Conservation (phyloP, 2,888 invertebrate genomes). For the Catocala fraxini region DNA sequence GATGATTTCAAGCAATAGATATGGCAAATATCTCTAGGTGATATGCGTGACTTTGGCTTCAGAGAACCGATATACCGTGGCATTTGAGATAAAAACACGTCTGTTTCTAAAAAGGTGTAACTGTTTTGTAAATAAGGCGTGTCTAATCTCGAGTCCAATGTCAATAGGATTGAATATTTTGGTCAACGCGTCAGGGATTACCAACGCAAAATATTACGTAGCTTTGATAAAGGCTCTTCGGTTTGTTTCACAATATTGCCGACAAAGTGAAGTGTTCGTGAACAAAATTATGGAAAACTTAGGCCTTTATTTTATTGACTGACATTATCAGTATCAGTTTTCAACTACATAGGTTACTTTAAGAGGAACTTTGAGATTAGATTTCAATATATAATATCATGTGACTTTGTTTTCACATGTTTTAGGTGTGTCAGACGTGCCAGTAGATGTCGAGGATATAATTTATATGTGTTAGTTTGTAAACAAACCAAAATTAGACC, state of each 20-base stretch:
- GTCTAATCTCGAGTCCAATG: constrained; percentile 29
- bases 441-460: too few species aligned
- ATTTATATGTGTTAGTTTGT: too few species aligned
- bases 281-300: constrained; percentile 26
- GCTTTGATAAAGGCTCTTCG: background rate
- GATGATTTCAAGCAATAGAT: constrained; percentile 2
- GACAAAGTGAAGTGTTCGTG: constrained; percentile 34
- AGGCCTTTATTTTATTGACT: constrained; percentile 39
- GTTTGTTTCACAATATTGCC: constrained; percentile 25
- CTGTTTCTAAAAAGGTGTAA: constrained; percentile 16
- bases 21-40: constrained; percentile 3
- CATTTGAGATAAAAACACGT: constrained; percentile 25
- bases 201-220: constrained; percentile 5
- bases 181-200: constrained; percentile 29
- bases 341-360: constrained; percentile 36
- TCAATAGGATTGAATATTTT: constrained; percentile 29
- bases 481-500: too few species aligned
- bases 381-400: background rate
- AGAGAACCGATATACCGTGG: constrained; percentile 16
- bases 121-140: constrained; percentile 24
- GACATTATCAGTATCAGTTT: constrained; percentile 53
- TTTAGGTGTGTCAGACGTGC: too few species aligned
- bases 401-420: constrained; percentile 2
- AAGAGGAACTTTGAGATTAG: constrained; percentile 8
- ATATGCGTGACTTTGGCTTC: constrained; percentile 10